A percentile compares a stretch with the other conserved stretches of the same genome.
Evolutionary conservation across 2,888 invertebrate species (phyloP).

Genomic region (Trimorus sp.): DNA sequence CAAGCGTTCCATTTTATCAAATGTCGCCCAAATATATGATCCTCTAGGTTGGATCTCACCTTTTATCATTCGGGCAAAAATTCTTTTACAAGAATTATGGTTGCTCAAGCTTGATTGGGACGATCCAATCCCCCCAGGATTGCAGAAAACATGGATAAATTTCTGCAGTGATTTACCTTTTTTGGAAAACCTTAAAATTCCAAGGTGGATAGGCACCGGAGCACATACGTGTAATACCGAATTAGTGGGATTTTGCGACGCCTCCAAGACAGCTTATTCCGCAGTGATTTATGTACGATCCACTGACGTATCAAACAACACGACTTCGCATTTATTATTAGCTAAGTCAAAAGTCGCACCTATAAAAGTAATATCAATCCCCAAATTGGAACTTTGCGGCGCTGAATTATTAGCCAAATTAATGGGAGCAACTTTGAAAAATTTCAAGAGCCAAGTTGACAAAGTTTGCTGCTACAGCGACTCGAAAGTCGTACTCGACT

Average conservation of each 20-base stretch:
- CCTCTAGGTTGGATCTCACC: too few species aligned
- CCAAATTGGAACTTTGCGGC: not conserved
- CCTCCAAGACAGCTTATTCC: not conserved
- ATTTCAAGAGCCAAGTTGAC: not conserved
- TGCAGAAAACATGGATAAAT: not conserved
- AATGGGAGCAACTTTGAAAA: not conserved
- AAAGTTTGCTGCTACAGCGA: not conserved
- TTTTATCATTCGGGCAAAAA: conserved; percentile 9
- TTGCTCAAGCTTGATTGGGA: conserved; percentile 12
- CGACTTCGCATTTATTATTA: not conserved
- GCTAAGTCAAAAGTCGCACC: conserved; percentile 11
- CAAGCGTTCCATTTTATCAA: too few species aligned
- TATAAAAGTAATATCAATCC: not conserved
- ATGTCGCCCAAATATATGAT: too few species aligned
- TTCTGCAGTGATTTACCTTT: not conserved
- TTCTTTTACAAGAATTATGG: conserved; percentile 18
- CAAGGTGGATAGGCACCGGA: not conserved
- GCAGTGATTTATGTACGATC: not conserved
- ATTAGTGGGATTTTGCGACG: conserved; percentile 8
- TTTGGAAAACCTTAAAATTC: not conserved
- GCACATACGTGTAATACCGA: not conserved
- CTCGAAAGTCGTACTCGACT: conserved; percentile 3
- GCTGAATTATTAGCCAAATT: not conserved
- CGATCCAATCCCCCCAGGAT: not conserved
- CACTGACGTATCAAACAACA: not conserved